Evolutionary conservation across 2,888 invertebrate species (phyloP), one percentile per base, ranked within the genome.

Genomic region (Papilio gigon): DNA sequence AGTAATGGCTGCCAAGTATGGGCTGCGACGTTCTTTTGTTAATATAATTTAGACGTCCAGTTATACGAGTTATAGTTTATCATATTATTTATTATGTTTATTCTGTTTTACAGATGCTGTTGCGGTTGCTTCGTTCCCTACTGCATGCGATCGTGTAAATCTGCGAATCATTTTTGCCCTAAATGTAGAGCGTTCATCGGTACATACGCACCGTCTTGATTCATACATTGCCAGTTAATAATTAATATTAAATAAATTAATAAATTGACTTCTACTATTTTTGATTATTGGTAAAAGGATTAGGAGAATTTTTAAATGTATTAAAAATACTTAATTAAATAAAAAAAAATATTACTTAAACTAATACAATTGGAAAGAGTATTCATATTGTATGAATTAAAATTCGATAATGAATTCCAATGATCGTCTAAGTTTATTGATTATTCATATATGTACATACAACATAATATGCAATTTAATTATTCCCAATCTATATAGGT

Each of bases 161-260:
- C 93, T 72, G 93, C 90, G 65, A 92, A 92, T 74, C 92, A 92
- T 77, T 93, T 92, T 86, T 93, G 92, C 76, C 92, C 92, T 22
- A 80, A 86, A 71, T 90, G 91, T 77, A 84, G 85, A 71, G 91
- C 89, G 6, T 92, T 89, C 76, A 77, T 91, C 67, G 92, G 92
- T 17, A 80, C 88, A 33, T 84, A 88, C 71, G 79, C 83, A 12
- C 90, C 89, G 14, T 89, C 91, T 33, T 92, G 82, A 89, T 77
- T 66, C 11, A 30, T 11, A 42, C 17, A 65, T 6, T 37, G 35
- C 12, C 53, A 17, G 30, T 56, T n/a, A 14, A 27, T 9, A 9
- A 9, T 50, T 50, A 25, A 56, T 56, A 27, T 27, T 8, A 44
- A 2, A 11, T 8, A 22, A 22, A 27, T 20, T 14, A 9, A 35